Percentiles rank a stretch among this genome's conserved stretches.
Conservation (phyloP, 1,140 invertebrate genomes). For the Euwallacea similis region DNA sequence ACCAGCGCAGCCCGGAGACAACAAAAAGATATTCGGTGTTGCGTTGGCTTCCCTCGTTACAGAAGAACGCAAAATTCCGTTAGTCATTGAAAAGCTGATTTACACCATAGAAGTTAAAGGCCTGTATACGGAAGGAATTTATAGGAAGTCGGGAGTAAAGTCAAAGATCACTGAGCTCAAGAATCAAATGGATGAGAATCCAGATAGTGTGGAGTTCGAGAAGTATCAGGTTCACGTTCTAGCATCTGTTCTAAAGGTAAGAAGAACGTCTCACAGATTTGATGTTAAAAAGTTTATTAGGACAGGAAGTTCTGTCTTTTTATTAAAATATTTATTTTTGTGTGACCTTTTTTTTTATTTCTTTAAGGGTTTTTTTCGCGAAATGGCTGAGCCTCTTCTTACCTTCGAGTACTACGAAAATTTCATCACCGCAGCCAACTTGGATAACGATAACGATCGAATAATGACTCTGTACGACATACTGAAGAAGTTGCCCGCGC, state of each 20-base stretch:
- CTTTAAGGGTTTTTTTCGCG: constrained; percentile 75
- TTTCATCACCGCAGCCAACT: constrained; percentile 83
- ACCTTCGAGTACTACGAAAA: constrained; percentile 95
- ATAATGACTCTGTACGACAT: constrained; percentile 83
- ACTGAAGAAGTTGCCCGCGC: constrained; percentile 84
- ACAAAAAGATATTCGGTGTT: constrained; percentile 74
- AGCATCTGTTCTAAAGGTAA: constrained; percentile 81
- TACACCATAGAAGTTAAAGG: constrained; percentile 89
- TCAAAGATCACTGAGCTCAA: constrained; percentile 79
- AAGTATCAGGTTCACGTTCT: constrained; percentile 83
- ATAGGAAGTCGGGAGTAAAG: constrained; percentile 87
- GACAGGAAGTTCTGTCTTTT: not conserved
- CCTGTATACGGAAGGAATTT: constrained; percentile 90
- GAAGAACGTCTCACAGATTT: not conserved
- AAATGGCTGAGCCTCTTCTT: constrained; percentile 90
- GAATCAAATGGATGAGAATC: constrained; percentile 71
- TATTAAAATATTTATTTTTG: not conserved
- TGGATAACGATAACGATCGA: constrained; percentile 79
- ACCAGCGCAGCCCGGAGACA: constrained; percentile 57
- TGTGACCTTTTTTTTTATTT: constrained; percentile 1
- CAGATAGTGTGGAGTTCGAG: constrained; percentile 70
- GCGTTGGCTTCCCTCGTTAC: constrained; percentile 73
- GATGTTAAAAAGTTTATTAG: not conserved
- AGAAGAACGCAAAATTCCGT: constrained; percentile 75
- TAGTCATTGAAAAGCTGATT: constrained; percentile 84